These are phyloP conservation scores for Arrhopalites spinosus DNA, from an alignment of 2,888 invertebrate genomes.

Conservation along the genomic window DNA sequence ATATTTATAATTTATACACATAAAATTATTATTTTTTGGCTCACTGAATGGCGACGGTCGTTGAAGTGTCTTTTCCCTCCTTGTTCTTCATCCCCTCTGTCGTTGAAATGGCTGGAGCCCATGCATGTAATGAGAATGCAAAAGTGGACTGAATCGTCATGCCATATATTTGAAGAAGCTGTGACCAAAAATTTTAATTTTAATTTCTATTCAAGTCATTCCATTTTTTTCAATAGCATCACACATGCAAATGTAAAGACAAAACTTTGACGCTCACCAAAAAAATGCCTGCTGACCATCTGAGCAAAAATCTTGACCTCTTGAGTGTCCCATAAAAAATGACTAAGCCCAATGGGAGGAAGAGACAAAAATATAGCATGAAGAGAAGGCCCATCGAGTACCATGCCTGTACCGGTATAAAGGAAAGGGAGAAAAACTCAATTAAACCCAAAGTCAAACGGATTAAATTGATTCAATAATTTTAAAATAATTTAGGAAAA, in stretches of 20 bases:
- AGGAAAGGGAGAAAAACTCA: constrained; percentile 5
- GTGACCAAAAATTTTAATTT: no score
- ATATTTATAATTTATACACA: no score
- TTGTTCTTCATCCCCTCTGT: not conserved
- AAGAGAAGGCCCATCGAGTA: constrained; percentile 32
- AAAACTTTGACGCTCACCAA: no score
- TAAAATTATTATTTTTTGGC: no score
- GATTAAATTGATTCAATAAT: no score
- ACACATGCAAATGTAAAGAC: no score
- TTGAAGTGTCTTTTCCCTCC: not conserved
- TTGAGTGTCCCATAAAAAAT: constrained; percentile 35
- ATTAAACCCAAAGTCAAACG: not conserved
- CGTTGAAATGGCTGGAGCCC: constrained; percentile 18
- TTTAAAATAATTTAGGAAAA: no score
- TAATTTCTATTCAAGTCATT: no score
- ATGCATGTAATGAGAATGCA: constrained; percentile 32
- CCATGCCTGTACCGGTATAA: constrained; percentile 5
- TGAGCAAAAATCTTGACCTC: constrained; percentile 35
- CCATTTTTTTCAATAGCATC: no score
- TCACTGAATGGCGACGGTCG: no score
- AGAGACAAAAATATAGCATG: constrained; percentile 37
- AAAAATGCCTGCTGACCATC: constrained; percentile 33
- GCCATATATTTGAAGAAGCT: constrained; percentile 39
- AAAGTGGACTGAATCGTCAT: constrained; percentile 27
- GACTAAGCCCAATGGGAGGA: constrained; percentile 33